Evolutionary conservation across 35 echinoderm and acorn worm species (phyloP).

Genomic region (Lytechinus pictus): DNA sequence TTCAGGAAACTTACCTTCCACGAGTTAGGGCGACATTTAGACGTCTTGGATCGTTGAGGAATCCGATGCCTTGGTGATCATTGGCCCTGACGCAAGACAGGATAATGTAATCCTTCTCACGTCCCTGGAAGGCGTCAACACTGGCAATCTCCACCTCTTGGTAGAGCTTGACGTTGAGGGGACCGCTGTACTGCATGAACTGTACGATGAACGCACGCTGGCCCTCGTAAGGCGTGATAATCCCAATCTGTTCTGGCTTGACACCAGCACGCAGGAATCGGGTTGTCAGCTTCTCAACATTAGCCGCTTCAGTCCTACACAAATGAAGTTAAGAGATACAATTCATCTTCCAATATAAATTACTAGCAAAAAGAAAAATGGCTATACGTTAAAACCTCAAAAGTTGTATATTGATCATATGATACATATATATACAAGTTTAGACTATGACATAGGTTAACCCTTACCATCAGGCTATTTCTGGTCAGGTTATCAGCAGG

Average conservation of each 20-base stretch:
- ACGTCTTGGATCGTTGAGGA: constrained; percentile 94
- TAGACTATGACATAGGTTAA: too few species aligned
- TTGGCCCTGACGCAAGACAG: constrained; percentile 96
- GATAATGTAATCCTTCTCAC: constrained; percentile 97
- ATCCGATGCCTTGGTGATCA: constrained; percentile 98
- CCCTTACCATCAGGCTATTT: too few species aligned
- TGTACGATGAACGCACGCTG: constrained; percentile 93
- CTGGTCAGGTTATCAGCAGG: too few species aligned
- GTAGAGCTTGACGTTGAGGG: constrained; percentile 96
- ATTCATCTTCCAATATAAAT: too few species aligned
- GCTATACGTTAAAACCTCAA: too few species aligned
- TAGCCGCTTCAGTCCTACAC: constrained; percentile 87
- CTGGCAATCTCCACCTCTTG: constrained; percentile 98
- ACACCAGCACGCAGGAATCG: constrained; percentile 88
- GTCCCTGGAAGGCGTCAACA: constrained; percentile 95
- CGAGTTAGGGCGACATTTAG: constrained; percentile 94
- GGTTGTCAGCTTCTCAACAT: constrained; percentile 97
- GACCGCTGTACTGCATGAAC: constrained; percentile 99
- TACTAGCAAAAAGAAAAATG: too few species aligned
- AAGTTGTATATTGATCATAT: too few species aligned
- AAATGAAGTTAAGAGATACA: too few species aligned
- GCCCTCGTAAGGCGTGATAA: constrained; percentile 96
- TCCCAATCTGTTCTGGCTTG: constrained; percentile 97
- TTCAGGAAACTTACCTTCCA: constrained; percentile 63
- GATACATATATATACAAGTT: too few species aligned